Evolutionary conservation across 2,888 invertebrate genomes (phyloP).

Genomic region (Acleris laterana): DNA sequence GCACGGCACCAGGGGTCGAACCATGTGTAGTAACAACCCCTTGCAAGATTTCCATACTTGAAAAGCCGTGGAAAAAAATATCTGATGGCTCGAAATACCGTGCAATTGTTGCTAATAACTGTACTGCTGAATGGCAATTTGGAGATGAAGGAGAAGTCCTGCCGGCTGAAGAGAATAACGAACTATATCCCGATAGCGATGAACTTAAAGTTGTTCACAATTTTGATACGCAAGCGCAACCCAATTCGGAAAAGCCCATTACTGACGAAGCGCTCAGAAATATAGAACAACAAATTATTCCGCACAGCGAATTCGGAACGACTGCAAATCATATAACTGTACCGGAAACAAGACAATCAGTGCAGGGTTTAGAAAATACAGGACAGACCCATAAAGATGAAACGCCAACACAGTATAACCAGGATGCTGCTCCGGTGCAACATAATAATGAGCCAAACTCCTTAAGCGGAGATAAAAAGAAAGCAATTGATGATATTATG

Average conservation of each 20-base stretch:
- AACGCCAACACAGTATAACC: constrained; percentile 44
- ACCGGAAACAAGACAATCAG: constrained; percentile 32
- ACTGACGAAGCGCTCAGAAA: constrained; percentile 64
- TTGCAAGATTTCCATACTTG: constrained; percentile 86
- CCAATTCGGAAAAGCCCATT: constrained; percentile 54
- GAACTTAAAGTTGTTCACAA: constrained; percentile 64
- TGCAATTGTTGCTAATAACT: constrained; percentile 86
- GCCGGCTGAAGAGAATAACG: constrained; percentile 47
- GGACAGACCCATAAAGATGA: constrained; percentile 49
- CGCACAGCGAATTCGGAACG: constrained; percentile 47
- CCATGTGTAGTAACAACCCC: constrained; percentile 62
- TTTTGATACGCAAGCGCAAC: constrained; percentile 58
- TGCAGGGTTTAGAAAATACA: constrained; percentile 42
- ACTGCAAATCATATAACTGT: constrained; percentile 31
- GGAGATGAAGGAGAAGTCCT: constrained; percentile 67
- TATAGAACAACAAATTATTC: constrained; percentile 74
- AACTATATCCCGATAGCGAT: constrained; percentile 50
- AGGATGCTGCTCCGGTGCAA: constrained; percentile 43
- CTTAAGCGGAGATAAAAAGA: constrained; percentile 66
- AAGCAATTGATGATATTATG: constrained; percentile 73
- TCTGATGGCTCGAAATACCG: constrained; percentile 84
- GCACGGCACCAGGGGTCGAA: constrained; percentile 57
- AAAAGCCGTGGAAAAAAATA: constrained; percentile 86
- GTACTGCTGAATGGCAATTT: constrained; percentile 84
- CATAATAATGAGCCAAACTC: constrained; percentile 31